Conservation (phyloP, 2,797 vertebrate genomes). For the Syndactyla subalaris region DNA sequence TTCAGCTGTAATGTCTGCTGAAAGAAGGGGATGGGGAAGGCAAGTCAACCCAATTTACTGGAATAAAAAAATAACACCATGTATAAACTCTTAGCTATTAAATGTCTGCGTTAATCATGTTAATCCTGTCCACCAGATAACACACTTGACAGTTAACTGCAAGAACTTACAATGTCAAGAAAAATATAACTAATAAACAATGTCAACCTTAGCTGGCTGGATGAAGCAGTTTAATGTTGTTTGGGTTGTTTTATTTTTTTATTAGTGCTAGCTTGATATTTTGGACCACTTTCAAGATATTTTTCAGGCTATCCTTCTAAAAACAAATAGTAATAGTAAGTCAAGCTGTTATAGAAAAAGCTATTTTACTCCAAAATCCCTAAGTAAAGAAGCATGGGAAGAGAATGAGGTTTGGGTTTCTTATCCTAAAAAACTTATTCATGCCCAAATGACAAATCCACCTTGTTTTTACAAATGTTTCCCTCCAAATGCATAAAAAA, state of each 20-base stretch:
- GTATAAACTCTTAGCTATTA: background rate
- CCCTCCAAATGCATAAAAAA: background rate
- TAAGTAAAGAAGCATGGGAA: accelerated
- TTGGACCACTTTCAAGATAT: background rate
- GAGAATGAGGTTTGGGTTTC: background rate
- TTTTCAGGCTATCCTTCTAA: background rate
- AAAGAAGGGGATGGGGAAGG: background rate
- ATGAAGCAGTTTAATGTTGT: background rate
- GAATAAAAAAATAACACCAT: background rate
- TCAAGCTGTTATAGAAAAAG: background rate
- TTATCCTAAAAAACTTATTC: background rate
- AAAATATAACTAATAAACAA: background rate
- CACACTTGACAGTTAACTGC: background rate
- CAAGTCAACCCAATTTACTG: background rate
- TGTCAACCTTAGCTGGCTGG: background rate
- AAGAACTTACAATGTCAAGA: background rate
- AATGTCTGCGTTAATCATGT: accelerated
- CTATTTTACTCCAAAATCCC: background rate
- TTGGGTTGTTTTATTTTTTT: background rate
- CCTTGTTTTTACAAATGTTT: background rate
- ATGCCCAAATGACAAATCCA: background rate
- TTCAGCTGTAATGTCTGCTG: accelerated
- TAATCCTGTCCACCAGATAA: background rate
- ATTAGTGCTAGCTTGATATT: background rate
- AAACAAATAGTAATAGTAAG: background rate